Percentiles rank a stretch among this genome's conserved stretches.
Evolutionary conservation across 1,140 invertebrate species (phyloP).

Genomic region (Pogonognathellus flavescens): DNA sequence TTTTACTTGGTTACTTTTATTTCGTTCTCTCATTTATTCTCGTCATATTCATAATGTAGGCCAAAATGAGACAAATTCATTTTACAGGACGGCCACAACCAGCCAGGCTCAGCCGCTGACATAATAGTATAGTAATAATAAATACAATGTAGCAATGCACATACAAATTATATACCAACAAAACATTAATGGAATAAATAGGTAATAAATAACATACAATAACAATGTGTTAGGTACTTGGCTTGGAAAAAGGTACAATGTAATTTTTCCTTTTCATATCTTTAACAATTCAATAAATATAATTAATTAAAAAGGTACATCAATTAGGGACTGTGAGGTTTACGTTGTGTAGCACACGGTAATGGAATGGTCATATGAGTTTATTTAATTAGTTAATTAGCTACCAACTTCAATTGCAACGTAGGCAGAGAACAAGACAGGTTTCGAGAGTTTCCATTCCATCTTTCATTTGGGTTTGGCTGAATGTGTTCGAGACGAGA

Average conservation of each 20-base stretch:
- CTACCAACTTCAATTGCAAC: background rate
- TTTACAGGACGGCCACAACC: conserved; percentile 11
- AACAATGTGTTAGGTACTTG: conserved; percentile 5
- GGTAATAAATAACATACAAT: conserved; percentile 16
- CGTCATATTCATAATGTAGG: conserved; percentile 37
- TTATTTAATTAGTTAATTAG: background rate
- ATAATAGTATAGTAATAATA: background rate
- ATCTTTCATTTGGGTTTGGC: background rate
- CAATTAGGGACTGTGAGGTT: no score
- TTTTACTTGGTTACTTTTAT: conserved; percentile 44
- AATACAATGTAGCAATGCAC: background rate
- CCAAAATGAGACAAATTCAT: conserved; percentile 29
- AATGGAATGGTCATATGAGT: background rate
- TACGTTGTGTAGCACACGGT: no score
- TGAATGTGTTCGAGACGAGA: background rate
- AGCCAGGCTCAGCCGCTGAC: conserved; percentile 11
- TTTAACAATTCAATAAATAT: background rate
- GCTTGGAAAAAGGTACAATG: background rate
- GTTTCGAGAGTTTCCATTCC: conserved; percentile 27
- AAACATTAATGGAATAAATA: conserved; percentile 29
- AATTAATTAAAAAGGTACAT: no score
- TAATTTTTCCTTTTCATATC: background rate
- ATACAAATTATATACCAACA: conserved; percentile 43
- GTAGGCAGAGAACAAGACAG: conserved; percentile 34
- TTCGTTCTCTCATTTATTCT: conserved; percentile 44